A percentile compares a stretch with the other conserved stretches of the same genome.
These are phyloP conservation scores for Phalacrocorax pelagicus DNA, from an alignment of 2,113 vertebrate genomes.

Conservation along the genomic window DNA sequence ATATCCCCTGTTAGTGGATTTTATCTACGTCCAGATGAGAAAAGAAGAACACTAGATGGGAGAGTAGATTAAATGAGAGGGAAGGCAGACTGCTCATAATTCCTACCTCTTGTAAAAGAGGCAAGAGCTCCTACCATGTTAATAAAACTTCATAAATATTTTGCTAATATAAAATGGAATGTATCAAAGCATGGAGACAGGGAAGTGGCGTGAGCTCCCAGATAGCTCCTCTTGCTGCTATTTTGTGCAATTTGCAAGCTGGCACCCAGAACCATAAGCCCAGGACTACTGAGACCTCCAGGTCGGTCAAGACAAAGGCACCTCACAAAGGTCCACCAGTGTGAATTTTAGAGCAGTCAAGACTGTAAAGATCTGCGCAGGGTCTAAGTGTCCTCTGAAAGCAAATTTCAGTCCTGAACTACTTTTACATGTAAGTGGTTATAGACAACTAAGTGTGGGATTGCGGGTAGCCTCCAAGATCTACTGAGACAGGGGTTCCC, in stretches of 20 bases:
- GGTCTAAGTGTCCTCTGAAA: not conserved
- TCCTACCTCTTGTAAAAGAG: conserved; percentile 26
- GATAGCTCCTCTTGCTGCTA: not conserved
- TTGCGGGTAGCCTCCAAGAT: not conserved
- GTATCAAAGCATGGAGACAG: not conserved
- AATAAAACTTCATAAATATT: conserved; percentile 51
- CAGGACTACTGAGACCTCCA: not conserved
- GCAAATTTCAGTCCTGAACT: not conserved
- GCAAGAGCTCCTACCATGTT: not conserved
- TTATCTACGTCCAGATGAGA: conserved; percentile 8
- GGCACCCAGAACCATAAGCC: not conserved
- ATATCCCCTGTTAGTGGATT: not conserved
- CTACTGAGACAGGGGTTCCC: not conserved
- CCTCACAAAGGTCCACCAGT: not conserved
- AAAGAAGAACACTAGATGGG: conserved; percentile 41
- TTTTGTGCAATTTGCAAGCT: not conserved
- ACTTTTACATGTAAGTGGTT: not conserved
- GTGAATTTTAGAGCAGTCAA: not conserved
- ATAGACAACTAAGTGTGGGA: not conserved
- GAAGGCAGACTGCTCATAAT: not conserved
- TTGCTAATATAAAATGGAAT: conserved; percentile 45
- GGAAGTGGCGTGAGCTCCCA: not conserved
- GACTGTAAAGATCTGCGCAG: not conserved
- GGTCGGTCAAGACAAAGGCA: not conserved
- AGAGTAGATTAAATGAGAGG: conserved; percentile 30